Percentiles rank a stretch among this genome's conserved stretches.
phyloP scores from a whole-genome alignment of 1,140 invertebrate genomes.

The Caenorhabditis inopinata region DNA sequence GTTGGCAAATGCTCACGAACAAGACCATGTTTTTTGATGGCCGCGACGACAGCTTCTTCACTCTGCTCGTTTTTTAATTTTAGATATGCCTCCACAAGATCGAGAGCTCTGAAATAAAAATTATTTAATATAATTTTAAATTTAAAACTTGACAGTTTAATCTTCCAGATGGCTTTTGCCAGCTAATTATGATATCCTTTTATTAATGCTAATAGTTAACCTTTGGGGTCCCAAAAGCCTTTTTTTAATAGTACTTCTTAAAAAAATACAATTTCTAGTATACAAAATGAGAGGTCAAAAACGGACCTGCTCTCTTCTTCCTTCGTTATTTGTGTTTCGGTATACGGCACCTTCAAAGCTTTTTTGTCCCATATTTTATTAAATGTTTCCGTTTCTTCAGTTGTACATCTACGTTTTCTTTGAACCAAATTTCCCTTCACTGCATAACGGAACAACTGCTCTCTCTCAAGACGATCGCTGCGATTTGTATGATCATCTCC shows the following conservation, averaged over 20 bases:
- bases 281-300: not conserved
- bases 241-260: too few relatives aligned
- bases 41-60: constrained; percentile 68
- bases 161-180: too few relatives aligned
- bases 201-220: too few relatives aligned
- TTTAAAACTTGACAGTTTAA: too few relatives aligned
- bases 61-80: constrained; percentile 69
- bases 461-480: constrained; percentile 41
- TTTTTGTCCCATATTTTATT: not conserved
- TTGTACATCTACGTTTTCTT: not conserved
- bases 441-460: constrained; percentile 58
- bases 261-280: not conserved
- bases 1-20: constrained; percentile 73
- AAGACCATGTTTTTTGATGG: constrained; percentile 47
- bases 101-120: constrained; percentile 64
- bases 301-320: constrained; percentile 27
- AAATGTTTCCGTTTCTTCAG: not conserved
- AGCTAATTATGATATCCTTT: too few relatives aligned
- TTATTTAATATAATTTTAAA: too few relatives aligned
- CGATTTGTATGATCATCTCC: not conserved
- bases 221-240: too few relatives aligned
- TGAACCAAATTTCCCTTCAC: constrained; percentile 43
- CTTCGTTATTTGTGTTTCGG: not conserved
- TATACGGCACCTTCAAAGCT: constrained; percentile 10
- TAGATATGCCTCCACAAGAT: constrained; percentile 68